These are phyloP conservation scores for Linnaemya vulpina DNA, from an alignment of 2,888 invertebrate species.

Conservation along the genomic window DNA sequence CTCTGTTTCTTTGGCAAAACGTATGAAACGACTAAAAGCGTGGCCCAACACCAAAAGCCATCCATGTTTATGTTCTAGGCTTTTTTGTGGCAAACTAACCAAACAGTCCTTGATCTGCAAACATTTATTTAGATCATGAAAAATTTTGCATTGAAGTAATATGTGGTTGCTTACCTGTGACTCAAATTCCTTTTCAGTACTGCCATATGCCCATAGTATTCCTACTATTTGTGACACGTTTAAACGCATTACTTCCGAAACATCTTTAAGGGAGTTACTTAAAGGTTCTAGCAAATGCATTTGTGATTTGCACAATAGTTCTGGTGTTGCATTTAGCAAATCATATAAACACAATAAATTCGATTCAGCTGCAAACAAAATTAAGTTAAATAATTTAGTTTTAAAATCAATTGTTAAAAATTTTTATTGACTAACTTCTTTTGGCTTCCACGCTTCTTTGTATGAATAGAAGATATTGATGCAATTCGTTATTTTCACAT, in stretches of 20 bases:
- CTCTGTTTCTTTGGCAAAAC: slow-evolving; percentile 82
- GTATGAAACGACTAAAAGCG: slow-evolving; percentile 87
- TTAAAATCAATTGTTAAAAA: not conserved
- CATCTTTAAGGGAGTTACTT: slow-evolving; percentile 85
- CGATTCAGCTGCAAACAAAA: slow-evolving; percentile 77
- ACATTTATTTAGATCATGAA: not conserved
- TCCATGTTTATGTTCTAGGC: slow-evolving; percentile 88
- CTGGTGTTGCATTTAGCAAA: slow-evolving; percentile 91
- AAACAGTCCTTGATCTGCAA: slow-evolving; percentile 77
- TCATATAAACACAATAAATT: slow-evolving; percentile 90
- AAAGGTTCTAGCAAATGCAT: slow-evolving; percentile 82
- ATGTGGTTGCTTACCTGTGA: slow-evolving; percentile 81
- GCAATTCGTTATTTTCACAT: slow-evolving; percentile 85
- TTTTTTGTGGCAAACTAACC: slow-evolving; percentile 79
- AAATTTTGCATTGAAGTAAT: not conserved
- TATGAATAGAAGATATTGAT: slow-evolving; percentile 88
- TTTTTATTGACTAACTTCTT: slow-evolving; percentile 84
- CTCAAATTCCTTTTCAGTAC: slow-evolving; percentile 84
- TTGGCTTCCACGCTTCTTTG: slow-evolving; percentile 87
- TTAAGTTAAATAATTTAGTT: not conserved
- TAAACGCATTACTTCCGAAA: slow-evolving; percentile 90
- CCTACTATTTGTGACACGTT: slow-evolving; percentile 90
- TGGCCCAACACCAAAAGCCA: slow-evolving; percentile 89
- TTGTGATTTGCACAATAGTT: slow-evolving; percentile 87
- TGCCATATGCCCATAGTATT: slow-evolving; percentile 86